Evolutionary conservation across 2,888 invertebrate species (phyloP), one percentile per base, ranked within the genome.

Genomic region (Biston betularia): DNA sequence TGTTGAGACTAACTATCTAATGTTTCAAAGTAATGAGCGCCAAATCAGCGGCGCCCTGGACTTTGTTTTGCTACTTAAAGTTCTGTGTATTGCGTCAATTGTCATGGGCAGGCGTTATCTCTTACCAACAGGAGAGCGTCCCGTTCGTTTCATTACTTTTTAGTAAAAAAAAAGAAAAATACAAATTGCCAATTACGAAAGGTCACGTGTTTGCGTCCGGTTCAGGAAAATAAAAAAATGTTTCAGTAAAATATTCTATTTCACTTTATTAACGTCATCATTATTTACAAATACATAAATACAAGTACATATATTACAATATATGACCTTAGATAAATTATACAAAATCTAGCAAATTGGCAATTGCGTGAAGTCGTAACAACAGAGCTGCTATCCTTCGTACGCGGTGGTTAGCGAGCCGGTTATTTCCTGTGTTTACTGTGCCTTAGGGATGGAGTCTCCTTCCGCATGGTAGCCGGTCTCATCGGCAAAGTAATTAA

Each of bases 381-480:
- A 58, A 64, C 50, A 57, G 58, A 10, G n/a, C 11, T n/a, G 55
- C 55, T 48, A 34, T 34, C 57, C 56, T n/a, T 24, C 45, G n/a
- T n/a, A n/a, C n/a, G n/a, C n/a, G n/a, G n/a, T n/a, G n/a, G n/a
- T n/a, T 6, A 11, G 8, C 35, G 24, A 5, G 4, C 12, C 15
- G 69, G 63, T 81, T 82, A 84, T 79, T 74, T 79, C 62, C 79
- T 74, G 11, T 15, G 35, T 9, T n/a, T 54, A 54, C 89, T 58
- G 92, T 48, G 90, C 84, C 54, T 95, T 94, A 58, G 96, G 96
- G 78, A 96, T 83, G 83, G 95, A 95, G 0, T 91, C 90, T 52
- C 96, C 95, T 54, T 94, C 93, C 1, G 95, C 94, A 71, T 94
- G 94, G 94, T 89, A 96, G 69, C 96, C 96, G 72, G 85, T 94